Evolutionary conservation across 2,797 vertebrate species (phyloP).

Genomic region (Lacerta bilineata): DNA sequence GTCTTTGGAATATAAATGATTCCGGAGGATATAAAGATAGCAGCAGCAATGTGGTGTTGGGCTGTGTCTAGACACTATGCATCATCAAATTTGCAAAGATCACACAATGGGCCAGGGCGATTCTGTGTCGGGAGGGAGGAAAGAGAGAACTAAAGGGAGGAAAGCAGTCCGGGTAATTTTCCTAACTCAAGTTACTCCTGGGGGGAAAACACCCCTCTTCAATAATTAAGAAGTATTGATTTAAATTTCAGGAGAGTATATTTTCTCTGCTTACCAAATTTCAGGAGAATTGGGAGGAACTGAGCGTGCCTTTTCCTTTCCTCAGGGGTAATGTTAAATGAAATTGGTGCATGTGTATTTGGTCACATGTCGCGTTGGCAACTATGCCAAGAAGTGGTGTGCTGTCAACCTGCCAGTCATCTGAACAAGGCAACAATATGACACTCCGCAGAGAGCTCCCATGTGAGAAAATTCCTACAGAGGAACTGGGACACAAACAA

Average conservation of each 20-base stretch:
- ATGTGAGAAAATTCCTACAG: neutral
- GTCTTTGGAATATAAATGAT: constrained; percentile 32
- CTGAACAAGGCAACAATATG: neutral
- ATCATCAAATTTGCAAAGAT: constrained; percentile 41
- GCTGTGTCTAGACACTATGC: neutral
- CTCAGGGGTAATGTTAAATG: no score
- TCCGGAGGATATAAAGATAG: neutral
- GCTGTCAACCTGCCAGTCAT: neutral
- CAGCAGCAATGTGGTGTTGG: constrained; percentile 2
- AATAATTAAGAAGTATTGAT: constrained; percentile 43
- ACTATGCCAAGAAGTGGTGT: neutral
- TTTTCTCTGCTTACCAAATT: constrained; percentile 42
- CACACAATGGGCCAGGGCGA: neutral
- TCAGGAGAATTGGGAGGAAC: constrained; percentile 13
- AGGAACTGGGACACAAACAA: neutral
- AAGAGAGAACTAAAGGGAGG: neutral
- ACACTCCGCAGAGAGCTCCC: constrained; percentile 33
- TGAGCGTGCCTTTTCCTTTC: constrained; percentile 43
- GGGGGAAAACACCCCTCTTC: constrained; percentile 24
- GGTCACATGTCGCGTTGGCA: no score
- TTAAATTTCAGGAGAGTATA: constrained; percentile 44
- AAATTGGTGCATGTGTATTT: no score
- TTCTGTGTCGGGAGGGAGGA: neutral
- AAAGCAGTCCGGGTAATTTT: constrained; percentile 28
- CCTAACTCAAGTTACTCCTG: constrained; percentile 33